Percentiles rank a stretch among this genome's conserved stretches.
These are phyloP conservation scores for Tympanuchus pallidicinctus DNA, from an alignment of 2,113 vertebrate species.

Conservation along the genomic window DNA sequence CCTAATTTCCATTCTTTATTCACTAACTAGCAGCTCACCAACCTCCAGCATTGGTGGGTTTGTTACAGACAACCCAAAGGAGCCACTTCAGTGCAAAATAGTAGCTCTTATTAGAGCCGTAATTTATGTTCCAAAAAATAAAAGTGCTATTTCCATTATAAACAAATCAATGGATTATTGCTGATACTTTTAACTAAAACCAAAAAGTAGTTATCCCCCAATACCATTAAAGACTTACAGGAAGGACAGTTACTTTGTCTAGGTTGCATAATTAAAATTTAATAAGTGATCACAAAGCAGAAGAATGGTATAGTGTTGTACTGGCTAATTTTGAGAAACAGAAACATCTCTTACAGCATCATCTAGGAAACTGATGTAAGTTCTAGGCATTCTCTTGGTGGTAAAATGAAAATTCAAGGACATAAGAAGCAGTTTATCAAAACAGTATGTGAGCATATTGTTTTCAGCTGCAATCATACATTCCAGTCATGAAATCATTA, in stretches of 20 bases:
- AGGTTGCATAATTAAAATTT: slow-evolving; percentile 3
- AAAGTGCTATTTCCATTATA: background rate
- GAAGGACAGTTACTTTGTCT: background rate
- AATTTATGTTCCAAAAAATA: background rate
- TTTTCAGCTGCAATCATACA: background rate
- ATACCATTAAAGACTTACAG: background rate
- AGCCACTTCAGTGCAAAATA: background rate
- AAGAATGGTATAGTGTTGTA: background rate
- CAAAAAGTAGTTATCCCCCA: background rate
- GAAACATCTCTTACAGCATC: no score
- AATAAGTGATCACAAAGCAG: background rate
- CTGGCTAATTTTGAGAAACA: background rate
- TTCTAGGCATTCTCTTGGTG: background rate
- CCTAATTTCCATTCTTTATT: background rate
- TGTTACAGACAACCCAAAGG: background rate
- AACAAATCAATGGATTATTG: background rate
- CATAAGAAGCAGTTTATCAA: background rate
- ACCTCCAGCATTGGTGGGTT: background rate
- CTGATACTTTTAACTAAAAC: background rate
- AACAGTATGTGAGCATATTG: background rate
- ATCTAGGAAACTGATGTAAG: background rate
- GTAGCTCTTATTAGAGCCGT: background rate
- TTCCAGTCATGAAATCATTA: background rate
- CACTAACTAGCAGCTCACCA: background rate
- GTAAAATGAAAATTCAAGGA: background rate